Conservation (phyloP, 53 echinoderm and acorn worm genomes). For the Echinometra lucunter region DNA sequence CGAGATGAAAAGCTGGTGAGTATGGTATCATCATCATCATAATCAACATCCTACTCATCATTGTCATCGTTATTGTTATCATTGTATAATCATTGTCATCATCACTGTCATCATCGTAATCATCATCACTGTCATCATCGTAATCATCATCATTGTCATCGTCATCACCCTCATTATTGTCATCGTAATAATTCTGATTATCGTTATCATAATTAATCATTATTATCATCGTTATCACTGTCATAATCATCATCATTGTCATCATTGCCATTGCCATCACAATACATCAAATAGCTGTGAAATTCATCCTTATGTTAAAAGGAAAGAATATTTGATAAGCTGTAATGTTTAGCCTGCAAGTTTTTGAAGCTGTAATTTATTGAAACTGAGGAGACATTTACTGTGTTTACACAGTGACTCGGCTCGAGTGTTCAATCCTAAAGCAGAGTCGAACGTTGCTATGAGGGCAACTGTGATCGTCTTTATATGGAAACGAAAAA, state of each 20-base stretch:
- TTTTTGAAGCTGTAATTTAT: no score
- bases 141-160: not conserved
- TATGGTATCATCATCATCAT: not conserved
- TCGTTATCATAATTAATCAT: not conserved
- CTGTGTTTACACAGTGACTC: no score
- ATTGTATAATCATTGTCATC: not conserved
- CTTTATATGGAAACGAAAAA: no score
- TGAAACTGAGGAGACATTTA: no score
- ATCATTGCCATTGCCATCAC: not conserved
- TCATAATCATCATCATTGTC: not conserved
- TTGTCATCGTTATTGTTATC: not conserved
- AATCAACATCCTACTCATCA: not conserved
- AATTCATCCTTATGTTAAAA: no score
- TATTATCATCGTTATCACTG: not conserved
- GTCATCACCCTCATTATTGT: not conserved
- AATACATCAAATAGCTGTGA: no score
- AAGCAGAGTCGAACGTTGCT: no score
- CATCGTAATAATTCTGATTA: not conserved
- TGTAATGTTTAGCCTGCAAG: no score
- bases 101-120: not conserved
- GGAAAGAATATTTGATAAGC: no score
- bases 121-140: not conserved
- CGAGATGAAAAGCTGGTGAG: slow-evolving; percentile 37
- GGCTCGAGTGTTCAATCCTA: no score
- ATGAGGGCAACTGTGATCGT: no score